Evolutionary conservation across 2,888 invertebrate species (phyloP).

Genomic region (Aspidapion aeneum): DNA sequence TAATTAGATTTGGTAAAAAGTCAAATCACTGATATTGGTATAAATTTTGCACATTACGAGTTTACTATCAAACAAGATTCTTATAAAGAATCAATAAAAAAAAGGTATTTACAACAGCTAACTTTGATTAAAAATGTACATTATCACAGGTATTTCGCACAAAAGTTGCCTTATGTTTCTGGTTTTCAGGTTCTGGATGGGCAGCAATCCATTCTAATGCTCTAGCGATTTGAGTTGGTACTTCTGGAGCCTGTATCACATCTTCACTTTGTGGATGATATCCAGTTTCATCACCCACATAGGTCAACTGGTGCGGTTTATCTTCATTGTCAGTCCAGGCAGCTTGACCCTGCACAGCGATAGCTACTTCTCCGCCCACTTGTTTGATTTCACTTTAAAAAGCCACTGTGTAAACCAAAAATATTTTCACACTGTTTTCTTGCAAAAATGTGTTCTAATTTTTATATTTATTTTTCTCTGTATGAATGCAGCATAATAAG

Average conservation of each 20-base stretch:
- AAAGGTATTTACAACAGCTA: no score
- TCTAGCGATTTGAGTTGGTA: conserved; percentile 69
- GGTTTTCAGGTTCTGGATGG: conserved; percentile 40
- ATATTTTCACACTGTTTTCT: no score
- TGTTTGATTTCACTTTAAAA: no score
- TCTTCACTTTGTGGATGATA: conserved; percentile 51
- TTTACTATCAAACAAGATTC: not conserved
- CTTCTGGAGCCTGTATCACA: conserved; percentile 44
- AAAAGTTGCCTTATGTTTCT: conserved; percentile 24
- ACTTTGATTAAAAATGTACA: not conserved
- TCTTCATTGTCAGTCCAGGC: conserved; percentile 53
- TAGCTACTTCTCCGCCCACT: conserved; percentile 33
- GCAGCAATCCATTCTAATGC: conserved; percentile 54
- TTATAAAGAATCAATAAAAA: not conserved
- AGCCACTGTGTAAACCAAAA: no score
- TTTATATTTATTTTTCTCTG: no score
- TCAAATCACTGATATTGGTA: no score
- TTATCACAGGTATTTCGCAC: not conserved
- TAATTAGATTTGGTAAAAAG: no score
- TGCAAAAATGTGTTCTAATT: no score
- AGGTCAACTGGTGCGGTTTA: conserved; percentile 46
- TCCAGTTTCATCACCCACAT: conserved; percentile 55
- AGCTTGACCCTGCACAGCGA: conserved; percentile 36
- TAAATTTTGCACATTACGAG: not conserved
- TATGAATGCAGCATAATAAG: no score